Evolutionary conservation across 2,797 vertebrate species (phyloP).

Genomic region (Amblyopsis hoosieri): DNA sequence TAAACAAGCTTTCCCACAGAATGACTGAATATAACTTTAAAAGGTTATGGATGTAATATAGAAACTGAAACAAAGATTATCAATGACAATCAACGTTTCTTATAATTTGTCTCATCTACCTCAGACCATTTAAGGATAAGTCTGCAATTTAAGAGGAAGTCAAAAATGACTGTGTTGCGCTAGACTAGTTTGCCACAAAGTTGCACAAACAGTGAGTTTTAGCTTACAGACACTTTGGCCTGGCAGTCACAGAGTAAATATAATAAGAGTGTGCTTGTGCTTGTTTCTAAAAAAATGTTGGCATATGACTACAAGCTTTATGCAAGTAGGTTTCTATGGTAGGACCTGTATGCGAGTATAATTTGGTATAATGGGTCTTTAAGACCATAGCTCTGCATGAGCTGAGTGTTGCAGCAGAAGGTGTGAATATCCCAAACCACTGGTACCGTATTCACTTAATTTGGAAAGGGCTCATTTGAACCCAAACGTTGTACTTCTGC

Average conservation of each 20-base stretch:
- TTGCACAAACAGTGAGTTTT: constrained; percentile 2
- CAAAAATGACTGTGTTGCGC: background rate
- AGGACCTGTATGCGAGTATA: background rate
- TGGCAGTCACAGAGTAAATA: background rate
- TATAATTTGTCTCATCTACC: background rate
- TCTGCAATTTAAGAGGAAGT: constrained; percentile 2
- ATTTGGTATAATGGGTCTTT: constrained; percentile 41
- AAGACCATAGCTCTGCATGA: constrained; percentile 26
- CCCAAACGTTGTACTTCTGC: constrained; percentile 25
- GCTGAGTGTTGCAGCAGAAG: constrained; percentile 43
- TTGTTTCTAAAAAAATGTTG: background rate
- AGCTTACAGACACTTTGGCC: background rate
- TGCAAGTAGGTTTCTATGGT: background rate
- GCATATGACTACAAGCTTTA: background rate
- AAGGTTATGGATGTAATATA: too few species aligned
- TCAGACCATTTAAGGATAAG: background rate
- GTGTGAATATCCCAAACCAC: constrained; percentile 44
- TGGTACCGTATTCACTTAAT: constrained; percentile 10
- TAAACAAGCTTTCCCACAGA: too few species aligned
- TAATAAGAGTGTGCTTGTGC: background rate
- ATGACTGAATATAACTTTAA: too few species aligned
- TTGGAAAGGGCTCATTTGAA: constrained; percentile 19
- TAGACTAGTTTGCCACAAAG: background rate
- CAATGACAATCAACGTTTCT: background rate
- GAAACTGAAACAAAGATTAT: too few species aligned